Evolutionary conservation across 2,797 vertebrate genomes (phyloP).

Genomic region (Mareca strepera): DNA sequence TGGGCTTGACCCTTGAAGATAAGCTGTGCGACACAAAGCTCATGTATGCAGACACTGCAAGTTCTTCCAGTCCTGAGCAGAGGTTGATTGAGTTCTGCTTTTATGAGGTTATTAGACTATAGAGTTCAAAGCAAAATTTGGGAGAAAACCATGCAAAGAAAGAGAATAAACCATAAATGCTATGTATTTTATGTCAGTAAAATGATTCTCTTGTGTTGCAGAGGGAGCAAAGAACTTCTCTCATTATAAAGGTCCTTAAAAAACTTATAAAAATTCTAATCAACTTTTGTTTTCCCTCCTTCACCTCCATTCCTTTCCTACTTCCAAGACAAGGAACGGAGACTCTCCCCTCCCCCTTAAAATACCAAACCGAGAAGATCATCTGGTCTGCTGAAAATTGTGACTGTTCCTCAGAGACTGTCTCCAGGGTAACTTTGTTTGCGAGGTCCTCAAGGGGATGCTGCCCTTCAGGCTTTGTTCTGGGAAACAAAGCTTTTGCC

Average conservation of each 20-base stretch:
- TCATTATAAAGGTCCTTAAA: not conserved
- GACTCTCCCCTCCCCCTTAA: not conserved
- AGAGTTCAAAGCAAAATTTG: not conserved
- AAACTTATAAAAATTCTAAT: not conserved
- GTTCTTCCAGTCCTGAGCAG: not conserved
- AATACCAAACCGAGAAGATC: not conserved
- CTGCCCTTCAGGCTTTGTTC: not conserved
- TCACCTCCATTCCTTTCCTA: not conserved
- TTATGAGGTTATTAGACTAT: not conserved
- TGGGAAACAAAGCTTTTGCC: slow-evolving; percentile 8
- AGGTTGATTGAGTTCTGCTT: not conserved
- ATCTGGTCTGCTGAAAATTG: not conserved
- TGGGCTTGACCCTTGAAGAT: not conserved
- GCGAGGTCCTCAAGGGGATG: not conserved
- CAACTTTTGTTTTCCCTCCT: not conserved
- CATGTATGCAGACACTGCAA: not conserved
- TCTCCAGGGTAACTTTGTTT: slow-evolving; percentile 45
- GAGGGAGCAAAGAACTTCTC: not conserved
- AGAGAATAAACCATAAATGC: not conserved
- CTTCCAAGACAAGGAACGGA: not conserved
- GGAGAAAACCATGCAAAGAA: not conserved
- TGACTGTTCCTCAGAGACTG: not conserved
- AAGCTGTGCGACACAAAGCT: not conserved
- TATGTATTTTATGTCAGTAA: not conserved
- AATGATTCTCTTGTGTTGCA: not conserved